A percentile compares a stretch with the other conserved stretches of the same genome.
These are phyloP conservation scores for Syngnathus acus DNA, from an alignment of 2,797 vertebrate species.

Conservation along the genomic window DNA sequence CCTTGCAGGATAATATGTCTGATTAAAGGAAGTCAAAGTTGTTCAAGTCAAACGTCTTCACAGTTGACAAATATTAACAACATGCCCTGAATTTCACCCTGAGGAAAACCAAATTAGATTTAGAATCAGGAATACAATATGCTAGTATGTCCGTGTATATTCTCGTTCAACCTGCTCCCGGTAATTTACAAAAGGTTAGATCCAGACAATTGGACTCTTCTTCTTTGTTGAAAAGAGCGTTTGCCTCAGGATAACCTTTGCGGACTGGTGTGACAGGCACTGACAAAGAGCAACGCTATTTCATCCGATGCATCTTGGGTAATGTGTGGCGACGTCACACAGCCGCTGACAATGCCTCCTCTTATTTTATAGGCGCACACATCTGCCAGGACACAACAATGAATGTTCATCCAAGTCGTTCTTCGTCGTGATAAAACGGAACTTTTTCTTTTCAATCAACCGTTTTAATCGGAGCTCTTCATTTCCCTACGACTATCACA, in stretches of 20 bases:
- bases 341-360: constrained; percentile 33
- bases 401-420: background rate
- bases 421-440: background rate
- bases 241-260: constrained; percentile 19
- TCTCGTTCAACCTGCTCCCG: too few relatives aligned
- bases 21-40: too few relatives aligned
- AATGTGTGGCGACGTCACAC: constrained; percentile 53
- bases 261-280: constrained; percentile 47
- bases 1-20: too few relatives aligned
- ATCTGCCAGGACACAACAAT: constrained; percentile 7
- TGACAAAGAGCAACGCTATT: constrained; percentile 38
- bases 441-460: background rate
- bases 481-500: constrained; percentile 47
- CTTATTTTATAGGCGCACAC: constrained; percentile 12
- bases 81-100: too few relatives aligned
- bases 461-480: constrained; percentile 26
- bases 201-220: too few relatives aligned
- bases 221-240: too few relatives aligned
- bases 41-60: too few relatives aligned
- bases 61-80: too few relatives aligned
- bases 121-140: too few relatives aligned
- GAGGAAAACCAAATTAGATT: too few relatives aligned
- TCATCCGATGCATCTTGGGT: constrained; percentile 55
- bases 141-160: too few relatives aligned
- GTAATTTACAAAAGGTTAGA: too few relatives aligned